Base-by-base conservation (phyloP, 2,888 invertebrate species). In the Chalcis sispes region DNA sequence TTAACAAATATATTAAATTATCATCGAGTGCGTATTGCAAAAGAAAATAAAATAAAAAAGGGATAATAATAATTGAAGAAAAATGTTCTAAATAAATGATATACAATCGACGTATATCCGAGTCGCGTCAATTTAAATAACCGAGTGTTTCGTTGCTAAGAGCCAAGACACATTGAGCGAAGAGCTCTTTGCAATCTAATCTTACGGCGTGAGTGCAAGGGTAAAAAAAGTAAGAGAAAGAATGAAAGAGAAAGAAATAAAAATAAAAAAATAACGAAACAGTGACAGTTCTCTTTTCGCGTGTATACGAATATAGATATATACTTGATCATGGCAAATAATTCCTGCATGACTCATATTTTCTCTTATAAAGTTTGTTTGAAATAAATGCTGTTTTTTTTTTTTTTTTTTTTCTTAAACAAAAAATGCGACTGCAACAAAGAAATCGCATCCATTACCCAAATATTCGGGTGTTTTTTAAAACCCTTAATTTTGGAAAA, bases 121-220 rank as follows among this genome's bases (percentile, higher is more conserved):
- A 56, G 56, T 3, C 50, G 18, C 59, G 61, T 73, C 66, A 67
- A 59, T 67, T 52, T 67, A 40, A 73, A 73, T 72, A 64, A 62
- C 36, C 27, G 20, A 42, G 36, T 27, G n/a, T 20, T 27, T 29
- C 20, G 56, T 25, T 29, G 56, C 3, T 52, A 23, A 27, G 18
- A 29, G 23, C 42, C 40, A 52, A 40, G 54, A 69, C 36, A 46
- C 48, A 27, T 40, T 32, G 29, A 27, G 36, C 36, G 32, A 40
- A 40, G 20, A 59, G 36, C 46, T 61, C 36, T 40, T 25, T 7
- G 67, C 40, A 74, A 74, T 74, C 74, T 74, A 74, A 74, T 74
- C 67, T 74, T 40, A 25, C 15, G 59, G 32, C 40, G 18, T 32
- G 72, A 64, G 61, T 50, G 62, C 54, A 66, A 59, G 75, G 61